Conservation (phyloP, 2,113 vertebrate species). For the Acrocephalus arundinaceus region DNA sequence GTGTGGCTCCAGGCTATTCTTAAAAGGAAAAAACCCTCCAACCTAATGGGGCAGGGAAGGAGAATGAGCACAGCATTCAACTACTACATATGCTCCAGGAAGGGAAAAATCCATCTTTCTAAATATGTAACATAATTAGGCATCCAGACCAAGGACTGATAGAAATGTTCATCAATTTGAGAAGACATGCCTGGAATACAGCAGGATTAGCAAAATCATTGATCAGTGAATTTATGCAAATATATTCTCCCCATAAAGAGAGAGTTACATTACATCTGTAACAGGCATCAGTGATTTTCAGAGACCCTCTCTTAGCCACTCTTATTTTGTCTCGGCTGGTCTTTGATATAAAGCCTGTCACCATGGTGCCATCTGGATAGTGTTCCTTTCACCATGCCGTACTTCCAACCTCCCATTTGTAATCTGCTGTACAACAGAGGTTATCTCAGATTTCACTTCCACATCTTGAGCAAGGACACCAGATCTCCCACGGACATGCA, state of each 20-base stretch:
- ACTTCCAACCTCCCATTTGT: neutral
- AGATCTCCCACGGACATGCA: neutral
- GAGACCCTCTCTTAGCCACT: neutral
- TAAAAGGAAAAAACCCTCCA: neutral
- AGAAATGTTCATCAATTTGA: slow-evolving; percentile 56
- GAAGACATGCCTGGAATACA: slow-evolving; percentile 13
- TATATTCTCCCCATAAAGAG: slow-evolving; percentile 29
- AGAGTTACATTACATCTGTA: slow-evolving; percentile 26
- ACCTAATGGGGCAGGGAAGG: slow-evolving; percentile 7
- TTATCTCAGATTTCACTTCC: slow-evolving; percentile 37
- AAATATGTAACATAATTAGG: slow-evolving; percentile 31
- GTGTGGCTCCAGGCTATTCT: slow-evolving; percentile 1
- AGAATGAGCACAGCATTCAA: slow-evolving; percentile 21
- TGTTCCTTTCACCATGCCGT: slow-evolving; percentile 12
- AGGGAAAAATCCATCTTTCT: slow-evolving; percentile 41
- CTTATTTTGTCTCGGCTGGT: slow-evolving; percentile 4
- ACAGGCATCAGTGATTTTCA: slow-evolving; percentile 31
- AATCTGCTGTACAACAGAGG: neutral
- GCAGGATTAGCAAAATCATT: slow-evolving; percentile 38
- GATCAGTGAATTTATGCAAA: slow-evolving; percentile 56
- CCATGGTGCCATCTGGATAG: slow-evolving; percentile 59
- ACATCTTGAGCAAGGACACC: neutral
- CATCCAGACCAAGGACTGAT: neutral
- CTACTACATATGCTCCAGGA: slow-evolving; percentile 8
- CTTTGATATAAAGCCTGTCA: slow-evolving; percentile 61